Evolutionary conservation across 2,888 invertebrate species (phyloP).

Genomic region (Eumacrocentrus americanus): DNA sequence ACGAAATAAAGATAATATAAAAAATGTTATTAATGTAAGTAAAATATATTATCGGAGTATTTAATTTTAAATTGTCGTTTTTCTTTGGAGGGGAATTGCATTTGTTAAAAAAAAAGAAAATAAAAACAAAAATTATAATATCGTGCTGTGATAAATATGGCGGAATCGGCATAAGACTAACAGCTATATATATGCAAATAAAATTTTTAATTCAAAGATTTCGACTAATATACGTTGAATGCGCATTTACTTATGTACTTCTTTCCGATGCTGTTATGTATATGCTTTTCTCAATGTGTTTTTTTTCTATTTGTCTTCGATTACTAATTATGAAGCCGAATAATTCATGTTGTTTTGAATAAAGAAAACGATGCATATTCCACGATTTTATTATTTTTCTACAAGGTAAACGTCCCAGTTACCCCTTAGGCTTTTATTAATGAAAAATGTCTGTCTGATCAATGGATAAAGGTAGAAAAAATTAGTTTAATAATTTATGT

Average conservation of each 20-base stretch:
- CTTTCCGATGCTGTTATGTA: constrained; percentile 41
- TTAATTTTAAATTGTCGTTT: constrained; percentile 48
- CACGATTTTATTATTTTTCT: no score
- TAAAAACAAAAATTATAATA: no score
- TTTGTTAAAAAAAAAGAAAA: no score
- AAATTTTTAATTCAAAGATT: constrained; percentile 17
- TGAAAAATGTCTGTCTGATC: no score
- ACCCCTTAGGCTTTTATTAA: no score
- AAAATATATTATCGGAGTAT: constrained; percentile 50
- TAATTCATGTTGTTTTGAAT: constrained; percentile 13
- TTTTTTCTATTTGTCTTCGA: constrained; percentile 42
- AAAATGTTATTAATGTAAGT: constrained; percentile 51
- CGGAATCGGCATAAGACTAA: constrained; percentile 39
- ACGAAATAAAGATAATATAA: constrained; percentile 44
- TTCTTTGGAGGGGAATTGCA: constrained; percentile 44
- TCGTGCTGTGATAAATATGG: constrained; percentile 57
- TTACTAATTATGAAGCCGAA: constrained; percentile 40
- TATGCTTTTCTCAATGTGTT: constrained; percentile 38
- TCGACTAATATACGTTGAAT: constrained; percentile 21
- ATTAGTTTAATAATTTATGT: no score
- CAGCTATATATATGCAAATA: constrained; percentile 25
- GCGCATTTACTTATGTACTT: constrained; percentile 37
- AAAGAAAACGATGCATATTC: no score
- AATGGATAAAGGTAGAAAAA: no score
- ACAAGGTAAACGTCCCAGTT: no score